Evolutionary conservation across 2,797 vertebrate species (phyloP).

Genomic region (Amphiprion clarkii): DNA sequence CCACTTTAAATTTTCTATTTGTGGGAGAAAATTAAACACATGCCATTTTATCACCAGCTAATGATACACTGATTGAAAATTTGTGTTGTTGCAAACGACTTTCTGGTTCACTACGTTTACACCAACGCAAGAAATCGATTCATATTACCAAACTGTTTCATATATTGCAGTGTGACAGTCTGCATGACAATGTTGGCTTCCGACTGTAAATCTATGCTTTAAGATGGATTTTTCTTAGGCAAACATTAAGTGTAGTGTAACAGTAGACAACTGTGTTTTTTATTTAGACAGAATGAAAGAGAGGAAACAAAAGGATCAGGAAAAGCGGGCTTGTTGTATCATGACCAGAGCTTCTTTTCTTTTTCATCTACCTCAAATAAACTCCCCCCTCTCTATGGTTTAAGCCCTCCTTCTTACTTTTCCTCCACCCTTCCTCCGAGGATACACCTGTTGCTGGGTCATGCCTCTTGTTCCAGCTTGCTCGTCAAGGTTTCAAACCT

Average conservation of each 20-base stretch:
- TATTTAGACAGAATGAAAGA: neutral
- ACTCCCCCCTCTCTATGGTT: neutral
- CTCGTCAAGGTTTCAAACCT: conserved; percentile 16
- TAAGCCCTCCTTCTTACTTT: conserved; percentile 40
- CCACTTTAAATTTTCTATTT: too few species aligned
- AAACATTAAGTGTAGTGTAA: neutral
- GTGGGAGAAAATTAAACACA: too few species aligned
- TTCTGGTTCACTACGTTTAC: too few species aligned
- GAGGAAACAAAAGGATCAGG: conserved; percentile 12
- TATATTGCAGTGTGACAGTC: neutral
- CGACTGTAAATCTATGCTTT: neutral
- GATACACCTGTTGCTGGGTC: conserved; percentile 71
- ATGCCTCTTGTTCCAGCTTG: conserved; percentile 51
- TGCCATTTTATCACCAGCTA: too few species aligned
- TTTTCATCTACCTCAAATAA: conserved; percentile 11
- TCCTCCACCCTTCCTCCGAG: conserved; percentile 63
- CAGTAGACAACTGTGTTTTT: neutral
- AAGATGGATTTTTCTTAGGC: neutral
- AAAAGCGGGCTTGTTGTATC: conserved; percentile 32
- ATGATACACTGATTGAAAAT: too few species aligned
- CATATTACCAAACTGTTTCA: too few species aligned
- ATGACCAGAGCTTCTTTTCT: conserved; percentile 19
- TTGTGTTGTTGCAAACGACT: too few species aligned
- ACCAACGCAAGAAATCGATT: too few species aligned
- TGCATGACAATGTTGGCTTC: neutral